These are phyloP conservation scores for Nephrotoma flavescens DNA, from an alignment of 2,888 invertebrate genomes.

Conservation along the genomic window DNA sequence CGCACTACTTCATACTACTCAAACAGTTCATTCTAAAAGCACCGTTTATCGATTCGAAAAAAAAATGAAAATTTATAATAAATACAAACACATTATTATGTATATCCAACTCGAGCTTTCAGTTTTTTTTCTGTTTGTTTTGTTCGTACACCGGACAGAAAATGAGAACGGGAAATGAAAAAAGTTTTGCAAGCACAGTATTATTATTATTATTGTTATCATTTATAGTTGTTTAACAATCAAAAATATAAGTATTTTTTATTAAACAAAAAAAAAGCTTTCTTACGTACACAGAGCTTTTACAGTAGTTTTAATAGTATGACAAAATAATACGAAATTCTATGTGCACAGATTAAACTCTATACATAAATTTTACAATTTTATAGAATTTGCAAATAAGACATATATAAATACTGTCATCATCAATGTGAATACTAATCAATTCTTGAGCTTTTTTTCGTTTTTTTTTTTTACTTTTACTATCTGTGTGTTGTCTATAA, in stretches of 20 bases:
- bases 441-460: background rate
- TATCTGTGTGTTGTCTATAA: background rate
- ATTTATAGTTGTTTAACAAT: background rate
- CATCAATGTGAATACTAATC: background rate
- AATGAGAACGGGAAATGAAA: background rate
- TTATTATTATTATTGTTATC: background rate
- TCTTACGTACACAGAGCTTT: background rate
- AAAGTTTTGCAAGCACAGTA: background rate
- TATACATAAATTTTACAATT: background rate
- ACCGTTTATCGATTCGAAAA: background rate
- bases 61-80: background rate
- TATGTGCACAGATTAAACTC: background rate
- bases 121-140: background rate
- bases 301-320: background rate
- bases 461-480: too few species aligned
- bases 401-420: background rate
- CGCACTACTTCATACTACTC: background rate
- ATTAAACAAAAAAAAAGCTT: background rate
- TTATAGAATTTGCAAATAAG: background rate
- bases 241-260: background rate
- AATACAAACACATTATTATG: background rate
- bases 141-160: background rate
- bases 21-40: background rate
- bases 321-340: background rate
- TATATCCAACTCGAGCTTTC: background rate